A percentile compares a stretch with the other conserved stretches of the same genome.
Conservation (phyloP, 1,140 invertebrate genomes). For the Cyphomyrmex costatus region DNA sequence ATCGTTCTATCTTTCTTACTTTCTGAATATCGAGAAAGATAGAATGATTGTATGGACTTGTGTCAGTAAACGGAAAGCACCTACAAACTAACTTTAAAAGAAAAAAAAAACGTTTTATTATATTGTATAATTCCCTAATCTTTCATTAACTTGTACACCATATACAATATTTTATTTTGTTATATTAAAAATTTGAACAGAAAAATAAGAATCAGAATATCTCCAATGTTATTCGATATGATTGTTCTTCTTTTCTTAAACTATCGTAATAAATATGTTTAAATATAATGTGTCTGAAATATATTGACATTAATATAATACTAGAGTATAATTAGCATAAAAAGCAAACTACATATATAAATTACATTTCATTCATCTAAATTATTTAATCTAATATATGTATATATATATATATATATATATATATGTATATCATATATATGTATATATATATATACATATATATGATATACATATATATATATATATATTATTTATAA, state of each 20-base stretch:
- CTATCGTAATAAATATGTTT: neutral
- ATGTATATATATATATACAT: no score
- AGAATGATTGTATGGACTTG: no score
- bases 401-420: no score
- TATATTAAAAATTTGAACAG: neutral
- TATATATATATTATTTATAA: no score
- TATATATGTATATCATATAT: no score
- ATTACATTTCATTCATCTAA: neutral
- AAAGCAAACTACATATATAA: no score
- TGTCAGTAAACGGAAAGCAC: no score
- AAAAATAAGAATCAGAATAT: conserved; percentile 4
- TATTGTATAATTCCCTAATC: neutral
- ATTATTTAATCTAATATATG: neutral
- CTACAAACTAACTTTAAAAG: neutral
- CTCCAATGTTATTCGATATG: neutral
- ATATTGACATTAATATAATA: neutral
- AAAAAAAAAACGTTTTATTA: neutral
- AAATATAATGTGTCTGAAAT: neutral
- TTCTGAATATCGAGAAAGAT: no score
- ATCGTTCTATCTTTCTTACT: no score
- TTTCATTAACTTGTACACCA: neutral
- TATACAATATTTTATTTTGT: neutral
- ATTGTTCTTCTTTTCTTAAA: neutral
- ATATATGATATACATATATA: no score
- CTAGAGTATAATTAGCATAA: neutral